Evolutionary conservation across 2,888 invertebrate genomes (phyloP), one percentile per base, ranked within the genome.

Genomic region (Sesamia inferens): DNA sequence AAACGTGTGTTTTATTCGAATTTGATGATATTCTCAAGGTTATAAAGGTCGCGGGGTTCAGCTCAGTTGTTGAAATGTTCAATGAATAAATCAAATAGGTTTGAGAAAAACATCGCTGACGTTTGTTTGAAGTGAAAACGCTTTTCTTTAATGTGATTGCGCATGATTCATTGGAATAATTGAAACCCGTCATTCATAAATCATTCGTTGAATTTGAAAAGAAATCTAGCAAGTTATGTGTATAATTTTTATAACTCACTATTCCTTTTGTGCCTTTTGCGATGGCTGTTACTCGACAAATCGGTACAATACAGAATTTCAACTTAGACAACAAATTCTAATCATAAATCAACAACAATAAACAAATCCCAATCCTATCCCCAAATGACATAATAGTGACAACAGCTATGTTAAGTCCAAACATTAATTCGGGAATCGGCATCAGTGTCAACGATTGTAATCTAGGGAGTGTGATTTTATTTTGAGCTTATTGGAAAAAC

Each of bases 1-100:
- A 78, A 78, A 58, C 51, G 13, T n/a, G 39, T 78, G 24, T 78
- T 78, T 72, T 78, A 66, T 78, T 54, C 39, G 24, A 67, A 51
- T 67, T 78, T 73, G 39, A 58, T 39, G 63, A 48, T 31, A 47
- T 3, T 1, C 6, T 54, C 54, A 67, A 63, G 24, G 79, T 54
- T 5, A 16, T 16, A 24, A 48, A 73, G 73, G 62, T 77, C 73
- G 66, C 16, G 24, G n/a, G 54, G 62, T 70, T 70, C 70, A 55
- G 6, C n/a, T 10, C 19, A 19, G 8, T 55, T 61, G n/a, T 42
- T 47, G 42, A 70, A 14, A 2, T 48, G 24, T 59, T 75, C 55
- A 48, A 58, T 31, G 8, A 64, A 55, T 77, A 71, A 42, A 64
- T 54, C 63, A 39, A 69, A 67, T 22, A 39, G 11, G 11, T 57